phyloP scores from a whole-genome alignment of 1,140 invertebrate genomes.

The Brachionus angularis region DNA sequence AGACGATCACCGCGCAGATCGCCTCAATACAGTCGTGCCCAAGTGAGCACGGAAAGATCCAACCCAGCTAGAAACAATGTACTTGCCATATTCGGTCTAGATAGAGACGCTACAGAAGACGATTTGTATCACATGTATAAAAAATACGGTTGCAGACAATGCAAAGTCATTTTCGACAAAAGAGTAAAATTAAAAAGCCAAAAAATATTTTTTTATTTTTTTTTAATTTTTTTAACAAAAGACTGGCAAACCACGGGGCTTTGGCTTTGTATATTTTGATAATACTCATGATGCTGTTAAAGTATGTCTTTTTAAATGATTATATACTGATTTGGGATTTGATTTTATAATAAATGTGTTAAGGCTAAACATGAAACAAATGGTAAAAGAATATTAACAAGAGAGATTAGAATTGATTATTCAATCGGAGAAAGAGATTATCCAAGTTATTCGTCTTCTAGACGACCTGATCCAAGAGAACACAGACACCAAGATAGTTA shows the following conservation, averaged over 20 bases:
- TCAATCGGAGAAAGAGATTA: not conserved
- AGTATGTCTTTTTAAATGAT: not conserved
- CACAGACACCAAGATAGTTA: not conserved
- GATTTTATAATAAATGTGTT: not conserved
- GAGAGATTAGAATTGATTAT: slow-evolving; percentile 22
- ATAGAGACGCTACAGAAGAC: not conserved
- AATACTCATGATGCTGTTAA: slow-evolving; percentile 1
- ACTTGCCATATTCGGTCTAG: slow-evolving; percentile 17
- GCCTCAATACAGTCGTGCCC: no score
- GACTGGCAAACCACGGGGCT: slow-evolving; percentile 2
- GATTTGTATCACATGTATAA: not conserved
- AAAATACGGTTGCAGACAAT: not conserved
- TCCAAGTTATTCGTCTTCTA: not conserved
- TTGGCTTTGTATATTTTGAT: slow-evolving; percentile 26
- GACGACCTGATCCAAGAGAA: not conserved
- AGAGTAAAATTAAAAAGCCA: not conserved
- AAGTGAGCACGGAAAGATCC: no score
- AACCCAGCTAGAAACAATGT: no score
- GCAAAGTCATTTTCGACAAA: not conserved
- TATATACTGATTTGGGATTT: not conserved
- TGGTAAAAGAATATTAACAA: not conserved
- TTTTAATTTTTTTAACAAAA: not conserved
- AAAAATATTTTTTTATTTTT: no score
- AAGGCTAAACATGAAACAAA: not conserved
- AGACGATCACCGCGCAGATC: no score